Percentiles rank a stretch among this genome's conserved stretches.
These are phyloP conservation scores for Ciona savignyi DNA, from an alignment of 23 tunicate genomes.

Conservation along the genomic window DNA sequence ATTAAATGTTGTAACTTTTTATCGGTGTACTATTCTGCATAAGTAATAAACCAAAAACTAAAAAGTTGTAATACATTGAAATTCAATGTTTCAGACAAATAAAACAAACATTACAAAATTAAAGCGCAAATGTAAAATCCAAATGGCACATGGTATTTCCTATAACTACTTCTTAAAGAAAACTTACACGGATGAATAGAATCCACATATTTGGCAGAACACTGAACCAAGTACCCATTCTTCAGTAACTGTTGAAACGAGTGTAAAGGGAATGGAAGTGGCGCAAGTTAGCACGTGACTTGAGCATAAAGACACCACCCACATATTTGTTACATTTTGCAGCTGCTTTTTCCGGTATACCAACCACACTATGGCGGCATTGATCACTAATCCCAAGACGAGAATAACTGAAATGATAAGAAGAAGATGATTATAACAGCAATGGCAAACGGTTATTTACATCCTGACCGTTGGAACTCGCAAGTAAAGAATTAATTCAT, in stretches of 20 bases:
- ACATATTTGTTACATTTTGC: conserved; percentile 61
- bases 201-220: conserved; percentile 63
- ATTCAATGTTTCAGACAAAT: no score
- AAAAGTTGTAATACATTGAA: no score
- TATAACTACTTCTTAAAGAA: no score
- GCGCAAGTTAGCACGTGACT: conserved; percentile 45
- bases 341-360: conserved; percentile 40
- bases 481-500: no score
- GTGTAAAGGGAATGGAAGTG: conserved; percentile 25
- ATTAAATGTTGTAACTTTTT: no score
- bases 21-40: no score
- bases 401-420: conserved; percentile 30
- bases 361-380: conserved; percentile 51
- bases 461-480: no score
- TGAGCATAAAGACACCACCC: conserved; percentile 70
- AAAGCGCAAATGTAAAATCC: no score
- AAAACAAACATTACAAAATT: no score
- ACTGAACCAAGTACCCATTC: conserved; percentile 46
- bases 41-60: no score
- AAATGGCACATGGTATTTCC: no score
- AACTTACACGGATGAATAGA: conserved; percentile 56
- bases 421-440: background rate
- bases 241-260: conserved; percentile 19
- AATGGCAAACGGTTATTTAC: no score
- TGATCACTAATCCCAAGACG: conserved; percentile 33